A percentile compares a stretch with the other conserved stretches of the same genome.
phyloP scores from a whole-genome alignment of 2,797 vertebrate species.

The Chelidonichthys spinosus region DNA sequence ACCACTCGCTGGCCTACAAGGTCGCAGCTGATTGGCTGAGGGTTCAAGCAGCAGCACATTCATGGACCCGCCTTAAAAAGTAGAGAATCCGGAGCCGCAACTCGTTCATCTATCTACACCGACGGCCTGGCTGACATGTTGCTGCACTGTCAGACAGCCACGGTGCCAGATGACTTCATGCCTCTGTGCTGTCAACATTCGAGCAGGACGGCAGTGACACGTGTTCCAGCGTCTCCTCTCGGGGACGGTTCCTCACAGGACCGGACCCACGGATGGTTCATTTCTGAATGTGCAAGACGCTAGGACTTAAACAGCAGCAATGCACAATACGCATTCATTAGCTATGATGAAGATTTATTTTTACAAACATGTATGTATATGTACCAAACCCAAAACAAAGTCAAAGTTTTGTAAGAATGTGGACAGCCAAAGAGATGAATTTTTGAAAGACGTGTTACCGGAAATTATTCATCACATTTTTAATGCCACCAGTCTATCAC shows the following conservation, averaged over 20 bases:
- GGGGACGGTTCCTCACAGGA: slow-evolving; percentile 4
- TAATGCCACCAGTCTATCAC: slow-evolving; percentile 55
- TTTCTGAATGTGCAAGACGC: background rate
- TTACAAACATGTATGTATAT: background rate
- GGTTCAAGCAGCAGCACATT: background rate
- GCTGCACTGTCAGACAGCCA: background rate
- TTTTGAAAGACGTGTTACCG: slow-evolving; percentile 27
- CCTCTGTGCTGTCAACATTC: background rate
- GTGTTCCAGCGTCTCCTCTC: slow-evolving; percentile 9
- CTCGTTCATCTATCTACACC: too few relatives aligned
- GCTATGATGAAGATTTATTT: background rate
- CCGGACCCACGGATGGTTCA: background rate
- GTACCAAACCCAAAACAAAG: slow-evolving; percentile 15
- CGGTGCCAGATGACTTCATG: background rate
- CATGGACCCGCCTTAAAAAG: too few relatives aligned
- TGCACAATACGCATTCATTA: background rate
- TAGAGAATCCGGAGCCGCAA: background rate
- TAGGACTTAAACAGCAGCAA: slow-evolving; percentile 7
- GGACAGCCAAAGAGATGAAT: slow-evolving; percentile 19
- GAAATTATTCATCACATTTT: slow-evolving; percentile 43
- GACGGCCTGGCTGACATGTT: background rate
- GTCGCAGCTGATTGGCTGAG: background rate
- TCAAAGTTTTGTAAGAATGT: slow-evolving; percentile 9
- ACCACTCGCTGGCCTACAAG: background rate
- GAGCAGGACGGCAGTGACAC: background rate